These are phyloP conservation scores for Drosophila mettleri DNA, from an alignment of 2,888 invertebrate genomes.

Conservation along the genomic window DNA sequence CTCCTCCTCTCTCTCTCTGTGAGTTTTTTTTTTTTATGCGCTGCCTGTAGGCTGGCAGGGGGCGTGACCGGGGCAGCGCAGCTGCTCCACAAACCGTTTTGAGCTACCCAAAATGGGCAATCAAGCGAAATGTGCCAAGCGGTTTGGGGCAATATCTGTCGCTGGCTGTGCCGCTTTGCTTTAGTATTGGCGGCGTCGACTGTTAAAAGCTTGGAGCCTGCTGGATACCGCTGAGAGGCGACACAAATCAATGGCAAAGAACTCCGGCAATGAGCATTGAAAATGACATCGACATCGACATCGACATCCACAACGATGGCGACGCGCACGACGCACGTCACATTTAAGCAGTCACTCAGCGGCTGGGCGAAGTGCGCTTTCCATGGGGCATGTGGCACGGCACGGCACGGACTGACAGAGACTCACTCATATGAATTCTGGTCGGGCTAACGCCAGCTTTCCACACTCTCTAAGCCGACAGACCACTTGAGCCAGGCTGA, in stretches of 20 bases:
- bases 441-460: slow-evolving; percentile 19
- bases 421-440: slow-evolving; percentile 12
- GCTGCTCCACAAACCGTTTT: slow-evolving; percentile 43
- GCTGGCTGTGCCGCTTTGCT: slow-evolving; percentile 11
- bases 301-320: no score
- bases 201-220: slow-evolving; percentile 1
- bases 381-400: background rate
- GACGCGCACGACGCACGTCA: slow-evolving; percentile 48
- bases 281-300: slow-evolving; percentile 52
- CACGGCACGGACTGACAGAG: slow-evolving; percentile 9
- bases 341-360: slow-evolving; percentile 64
- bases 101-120: slow-evolving; percentile 69
- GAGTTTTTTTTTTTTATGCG: slow-evolving; percentile 56
- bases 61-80: slow-evolving; percentile 30
- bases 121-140: slow-evolving; percentile 70
- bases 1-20: background rate
- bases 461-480: slow-evolving; percentile 15
- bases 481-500: slow-evolving; percentile 52
- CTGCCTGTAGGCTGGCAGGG: slow-evolving; percentile 41
- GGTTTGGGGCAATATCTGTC: slow-evolving; percentile 53
- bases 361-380: slow-evolving; percentile 14
- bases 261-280: slow-evolving; percentile 61
- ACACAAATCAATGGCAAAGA: slow-evolving; percentile 64
- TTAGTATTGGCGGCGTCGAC: slow-evolving; percentile 3
- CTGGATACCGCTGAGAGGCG: slow-evolving; percentile 39